Percentiles rank a stretch among this genome's conserved stretches.
Conservation (phyloP, 92 coral and sea anemone genomes). For the Phenganax stokvisi region DNA sequence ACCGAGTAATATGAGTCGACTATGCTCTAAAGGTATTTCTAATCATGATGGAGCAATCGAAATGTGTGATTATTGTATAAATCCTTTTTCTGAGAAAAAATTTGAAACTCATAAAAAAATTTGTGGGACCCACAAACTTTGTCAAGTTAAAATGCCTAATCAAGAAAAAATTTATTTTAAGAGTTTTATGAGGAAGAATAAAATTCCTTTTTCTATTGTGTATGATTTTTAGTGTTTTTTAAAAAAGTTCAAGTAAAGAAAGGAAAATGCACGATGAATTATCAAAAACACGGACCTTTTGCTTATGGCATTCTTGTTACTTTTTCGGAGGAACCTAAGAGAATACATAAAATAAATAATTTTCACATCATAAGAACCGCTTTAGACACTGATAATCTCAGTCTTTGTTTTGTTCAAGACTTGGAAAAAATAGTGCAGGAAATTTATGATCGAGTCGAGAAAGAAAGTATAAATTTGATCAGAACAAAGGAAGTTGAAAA, state of each 20-base stretch:
- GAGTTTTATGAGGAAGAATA: slow-evolving; percentile 40
- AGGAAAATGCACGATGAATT: background rate
- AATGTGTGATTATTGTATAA: background rate
- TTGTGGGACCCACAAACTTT: background rate
- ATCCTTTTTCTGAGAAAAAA: background rate
- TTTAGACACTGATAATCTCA: too few relatives aligned
- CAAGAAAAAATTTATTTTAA: background rate
- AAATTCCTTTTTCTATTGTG: slow-evolving; percentile 16
- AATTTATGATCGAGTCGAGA: too few relatives aligned
- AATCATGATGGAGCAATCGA: background rate
- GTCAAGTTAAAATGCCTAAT: background rate
- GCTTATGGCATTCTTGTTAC: too few relatives aligned
- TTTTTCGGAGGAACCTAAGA: too few relatives aligned
- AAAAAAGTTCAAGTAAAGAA: slow-evolving; percentile 20
- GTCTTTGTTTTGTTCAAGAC: too few relatives aligned
- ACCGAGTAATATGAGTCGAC: too few relatives aligned
- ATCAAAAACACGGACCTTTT: slow-evolving; percentile 17
- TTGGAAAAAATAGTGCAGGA: too few relatives aligned
- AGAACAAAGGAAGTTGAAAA: slow-evolving; percentile 27
- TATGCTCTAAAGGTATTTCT: slow-evolving; percentile 11
- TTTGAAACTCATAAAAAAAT: background rate
- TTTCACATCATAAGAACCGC: too few relatives aligned
- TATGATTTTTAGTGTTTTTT: slow-evolving; percentile 34
- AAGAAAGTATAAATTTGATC: too few relatives aligned
- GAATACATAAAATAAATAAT: too few relatives aligned